Evolutionary conservation across 2,113 vertebrate species (phyloP).

Genomic region (Phalacrocorax brasilianus): DNA sequence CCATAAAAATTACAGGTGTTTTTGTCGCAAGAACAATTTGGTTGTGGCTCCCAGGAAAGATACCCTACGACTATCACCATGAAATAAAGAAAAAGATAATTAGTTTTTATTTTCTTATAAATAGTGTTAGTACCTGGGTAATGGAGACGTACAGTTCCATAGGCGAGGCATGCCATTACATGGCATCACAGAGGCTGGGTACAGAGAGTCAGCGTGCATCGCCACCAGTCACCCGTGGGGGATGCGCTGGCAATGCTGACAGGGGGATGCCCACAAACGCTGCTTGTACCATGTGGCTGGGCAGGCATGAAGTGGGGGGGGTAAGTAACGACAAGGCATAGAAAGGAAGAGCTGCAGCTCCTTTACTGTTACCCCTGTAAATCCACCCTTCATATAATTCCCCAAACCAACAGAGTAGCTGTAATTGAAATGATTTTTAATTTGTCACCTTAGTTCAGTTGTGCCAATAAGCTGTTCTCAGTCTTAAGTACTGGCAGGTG

Average conservation of each 20-base stretch:
- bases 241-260: not conserved
- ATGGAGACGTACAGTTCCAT: not conserved
- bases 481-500: not conserved
- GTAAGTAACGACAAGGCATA: not conserved
- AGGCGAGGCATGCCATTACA: not conserved
- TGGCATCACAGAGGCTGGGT: not conserved
- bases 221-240: rapidly evolving
- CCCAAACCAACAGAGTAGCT: not conserved
- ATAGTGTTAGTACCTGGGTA: not conserved
- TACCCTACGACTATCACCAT: not conserved
- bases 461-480: not conserved
- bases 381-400: not conserved
- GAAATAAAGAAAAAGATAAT: not conserved
- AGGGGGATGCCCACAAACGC: not conserved
- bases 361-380: not conserved
- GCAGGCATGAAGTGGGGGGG: not conserved
- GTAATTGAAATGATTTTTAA: not conserved
- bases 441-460: not conserved
- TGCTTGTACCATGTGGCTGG: not conserved
- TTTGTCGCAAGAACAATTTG: not conserved
- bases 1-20: not conserved
- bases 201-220: not conserved
- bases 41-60: not conserved
- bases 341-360: not conserved
- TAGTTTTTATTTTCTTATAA: not conserved